Evolutionary conservation across 2,797 vertebrate species (phyloP), one percentile per base, ranked within the genome.

Genomic region (Sebastes cheni): DNA sequence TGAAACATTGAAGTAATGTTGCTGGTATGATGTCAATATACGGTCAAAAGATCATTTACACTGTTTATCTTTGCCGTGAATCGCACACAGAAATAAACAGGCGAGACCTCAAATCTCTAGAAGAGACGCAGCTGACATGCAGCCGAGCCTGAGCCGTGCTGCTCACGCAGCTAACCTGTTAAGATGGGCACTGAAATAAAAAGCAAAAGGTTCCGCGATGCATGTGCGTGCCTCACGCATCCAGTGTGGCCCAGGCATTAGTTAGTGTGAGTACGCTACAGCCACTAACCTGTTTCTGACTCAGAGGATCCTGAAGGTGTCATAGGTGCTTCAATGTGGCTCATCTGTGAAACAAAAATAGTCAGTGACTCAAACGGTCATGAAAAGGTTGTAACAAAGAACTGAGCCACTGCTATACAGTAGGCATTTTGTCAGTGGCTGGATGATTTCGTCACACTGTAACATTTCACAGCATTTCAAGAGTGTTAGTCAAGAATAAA

Each of bases 211-310:
- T 46, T 46, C 42, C 42, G 14, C 42, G 6, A 46, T 46, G 14
- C 42, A 46, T 18, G 42, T 18, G 42, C 14, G 14, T 6, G 42
- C 14, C 14, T 46, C 42, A 8, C 14, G 42, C 42, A 42, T 42
- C 39, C 39, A 42, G 13, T 42, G 16, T 46, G 42, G 42, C 42
- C 5, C 1, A 25, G 58, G 42, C 18, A 18, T 29, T 55, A 36
- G 2, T 64, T 27, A 5, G 12, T 32, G 6, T 16, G 67, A 52
- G 11, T 50, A 23, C 14, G 36, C 23, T 30, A n/a, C 10, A 73
- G 55, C 29, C 36, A 82, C 93, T 65, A 2, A 95, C 94, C 91
- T 10, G 77, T 85, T 81, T 95, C 93, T 59, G 70, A 73, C 29
- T 93, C 90, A 22, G 82, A 74, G 23, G 91, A 86, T 74, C 84